Evolutionary conservation across 2,113 vertebrate species (phyloP).

Genomic region (Scomber japonicus): DNA sequence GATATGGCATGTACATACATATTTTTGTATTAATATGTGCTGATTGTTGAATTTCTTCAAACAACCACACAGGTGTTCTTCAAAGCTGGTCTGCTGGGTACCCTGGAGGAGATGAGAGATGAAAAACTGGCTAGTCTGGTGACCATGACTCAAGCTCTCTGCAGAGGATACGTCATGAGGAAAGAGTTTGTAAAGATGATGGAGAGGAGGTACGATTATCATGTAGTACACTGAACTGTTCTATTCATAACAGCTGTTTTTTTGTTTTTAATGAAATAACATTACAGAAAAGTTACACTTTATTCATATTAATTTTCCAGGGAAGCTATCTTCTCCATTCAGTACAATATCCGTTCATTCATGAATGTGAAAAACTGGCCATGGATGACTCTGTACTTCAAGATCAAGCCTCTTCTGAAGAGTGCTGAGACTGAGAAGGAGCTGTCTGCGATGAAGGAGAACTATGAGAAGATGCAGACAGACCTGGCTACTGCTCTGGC

Average conservation of each 20-base stretch:
- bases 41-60: background rate
- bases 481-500: constrained; percentile 85
- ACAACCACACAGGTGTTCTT: constrained; percentile 91
- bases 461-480: constrained; percentile 89
- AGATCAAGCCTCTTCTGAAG: constrained; percentile 83
- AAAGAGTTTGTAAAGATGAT: constrained; percentile 84
- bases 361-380: constrained; percentile 88
- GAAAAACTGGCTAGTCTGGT: constrained; percentile 88
- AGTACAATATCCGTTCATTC: constrained; percentile 88
- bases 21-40: background rate
- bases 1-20: too few relatives aligned
- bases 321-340: constrained; percentile 89
- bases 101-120: constrained; percentile 94
- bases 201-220: constrained; percentile 66
- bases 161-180: constrained; percentile 79
- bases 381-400: constrained; percentile 84
- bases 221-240: background rate
- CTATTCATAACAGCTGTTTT: too few relatives aligned
- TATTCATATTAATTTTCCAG: constrained; percentile 42
- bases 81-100: constrained; percentile 93
- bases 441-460: constrained; percentile 82
- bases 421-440: constrained; percentile 87
- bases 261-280: too few relatives aligned
- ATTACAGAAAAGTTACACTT: too few relatives aligned
- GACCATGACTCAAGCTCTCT: constrained; percentile 84